phyloP scores from a whole-genome alignment of 2,113 vertebrate species.

The Callithrix jacchus region DNA sequence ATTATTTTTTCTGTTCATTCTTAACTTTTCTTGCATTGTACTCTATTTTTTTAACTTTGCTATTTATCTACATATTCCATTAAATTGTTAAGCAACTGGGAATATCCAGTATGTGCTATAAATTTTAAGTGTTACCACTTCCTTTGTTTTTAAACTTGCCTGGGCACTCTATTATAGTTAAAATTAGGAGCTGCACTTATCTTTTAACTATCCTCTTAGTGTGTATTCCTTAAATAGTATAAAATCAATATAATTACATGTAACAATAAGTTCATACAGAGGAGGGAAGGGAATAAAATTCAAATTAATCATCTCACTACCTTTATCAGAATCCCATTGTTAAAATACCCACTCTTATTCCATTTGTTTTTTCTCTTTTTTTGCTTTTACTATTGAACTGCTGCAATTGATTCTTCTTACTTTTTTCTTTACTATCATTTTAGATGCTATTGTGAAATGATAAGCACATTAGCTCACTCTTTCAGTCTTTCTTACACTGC shows the following conservation, averaged over 20 bases:
- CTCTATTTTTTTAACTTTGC: neutral
- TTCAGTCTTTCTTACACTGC: too few species aligned
- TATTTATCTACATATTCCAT: neutral
- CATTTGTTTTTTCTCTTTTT: neutral
- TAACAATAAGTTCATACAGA: neutral
- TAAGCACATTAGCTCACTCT: neutral
- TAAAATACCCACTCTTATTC: neutral
- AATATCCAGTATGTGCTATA: neutral
- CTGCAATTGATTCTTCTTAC: neutral
- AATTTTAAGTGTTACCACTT: neutral
- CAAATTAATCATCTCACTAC: neutral
- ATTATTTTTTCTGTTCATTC: neutral
- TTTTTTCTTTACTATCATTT: neutral
- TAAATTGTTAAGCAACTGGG: neutral
- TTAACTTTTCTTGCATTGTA: neutral
- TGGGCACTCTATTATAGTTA: neutral
- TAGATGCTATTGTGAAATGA: neutral
- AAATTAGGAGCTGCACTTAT: neutral
- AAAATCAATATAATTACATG: neutral
- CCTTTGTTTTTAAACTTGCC: neutral
- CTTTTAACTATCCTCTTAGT: neutral
- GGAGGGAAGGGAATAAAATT: neutral
- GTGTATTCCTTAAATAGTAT: neutral
- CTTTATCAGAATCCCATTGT: neutral
- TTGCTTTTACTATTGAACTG: neutral